Evolutionary conservation across 2,888 invertebrate genomes (phyloP).

Genomic region (Euplexia lucipara): DNA sequence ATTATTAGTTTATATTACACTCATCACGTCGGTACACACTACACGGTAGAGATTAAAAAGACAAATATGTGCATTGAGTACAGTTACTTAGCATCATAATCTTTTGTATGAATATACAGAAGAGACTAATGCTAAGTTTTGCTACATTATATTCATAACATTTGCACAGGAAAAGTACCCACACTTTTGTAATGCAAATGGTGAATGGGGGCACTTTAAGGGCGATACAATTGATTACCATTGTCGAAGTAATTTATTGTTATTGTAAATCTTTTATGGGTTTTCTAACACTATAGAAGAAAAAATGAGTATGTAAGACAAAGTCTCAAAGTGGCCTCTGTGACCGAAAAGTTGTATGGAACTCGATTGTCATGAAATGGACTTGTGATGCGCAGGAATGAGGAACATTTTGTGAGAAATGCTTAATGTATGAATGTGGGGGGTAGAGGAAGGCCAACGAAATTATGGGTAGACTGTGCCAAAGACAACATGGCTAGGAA

Average conservation of each 20-base stretch:
- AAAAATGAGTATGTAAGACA: too few species aligned
- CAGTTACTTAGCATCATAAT: neutral
- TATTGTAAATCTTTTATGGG: neutral
- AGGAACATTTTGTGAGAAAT: too few species aligned
- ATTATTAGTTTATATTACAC: constrained; percentile 20
- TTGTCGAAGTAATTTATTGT: constrained; percentile 16
- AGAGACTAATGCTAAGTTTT: constrained; percentile 11
- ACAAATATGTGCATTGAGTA: constrained; percentile 19
- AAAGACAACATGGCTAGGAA: too few species aligned
- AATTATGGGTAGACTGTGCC: too few species aligned
- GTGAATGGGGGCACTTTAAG: constrained; percentile 7
- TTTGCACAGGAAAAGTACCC: constrained; percentile 12
- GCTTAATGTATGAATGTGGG: too few species aligned
- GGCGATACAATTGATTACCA: constrained; percentile 19
- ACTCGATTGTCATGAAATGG: too few species aligned
- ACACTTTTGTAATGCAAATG: neutral
- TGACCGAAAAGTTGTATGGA: too few species aligned
- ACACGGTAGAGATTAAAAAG: constrained; percentile 4
- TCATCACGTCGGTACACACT: neutral
- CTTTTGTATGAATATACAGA: too few species aligned
- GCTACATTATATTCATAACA: constrained; percentile 7
- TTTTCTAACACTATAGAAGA: too few species aligned
- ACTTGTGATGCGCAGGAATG: too few species aligned
- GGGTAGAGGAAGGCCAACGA: too few species aligned
- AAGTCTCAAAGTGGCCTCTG: too few species aligned